Conservation (phyloP, 2,113 vertebrate genomes). For the Spea multiplicata region DNA sequence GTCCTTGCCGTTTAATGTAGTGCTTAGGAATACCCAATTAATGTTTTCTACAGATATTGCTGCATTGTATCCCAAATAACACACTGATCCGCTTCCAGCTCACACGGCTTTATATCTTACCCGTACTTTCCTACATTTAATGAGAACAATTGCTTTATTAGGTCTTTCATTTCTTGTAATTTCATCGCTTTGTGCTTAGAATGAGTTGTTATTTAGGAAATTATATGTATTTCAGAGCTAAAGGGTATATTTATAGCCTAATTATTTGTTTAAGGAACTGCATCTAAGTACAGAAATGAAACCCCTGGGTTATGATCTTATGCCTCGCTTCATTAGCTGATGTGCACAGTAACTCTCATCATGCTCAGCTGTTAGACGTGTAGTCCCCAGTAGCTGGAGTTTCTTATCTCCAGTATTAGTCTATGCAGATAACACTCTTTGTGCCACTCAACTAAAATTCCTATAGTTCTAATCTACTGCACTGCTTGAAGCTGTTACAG, state of each 20-base stretch:
- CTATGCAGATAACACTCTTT: too few species aligned
- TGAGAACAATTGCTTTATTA: background rate
- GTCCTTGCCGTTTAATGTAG: background rate
- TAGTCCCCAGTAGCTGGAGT: too few species aligned
- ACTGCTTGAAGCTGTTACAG: too few species aligned
- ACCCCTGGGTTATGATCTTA: background rate
- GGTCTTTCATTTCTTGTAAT: background rate
- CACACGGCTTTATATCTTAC: background rate
- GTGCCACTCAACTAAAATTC: too few species aligned
- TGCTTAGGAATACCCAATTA: background rate
- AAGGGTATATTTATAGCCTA: background rate
- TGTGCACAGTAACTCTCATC: too few species aligned
- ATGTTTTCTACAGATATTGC: slow-evolving; percentile 8
- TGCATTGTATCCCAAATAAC: background rate
- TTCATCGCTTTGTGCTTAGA: background rate
- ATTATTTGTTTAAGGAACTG: background rate
- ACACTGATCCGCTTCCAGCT: background rate
- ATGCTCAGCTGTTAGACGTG: too few species aligned
- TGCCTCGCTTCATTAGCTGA: too few species aligned
- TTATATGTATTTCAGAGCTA: background rate
- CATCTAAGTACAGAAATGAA: background rate
- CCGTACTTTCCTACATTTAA: background rate
- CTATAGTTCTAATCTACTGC: too few species aligned
- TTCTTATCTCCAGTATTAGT: too few species aligned
- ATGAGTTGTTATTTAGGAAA: background rate